phyloP scores from a whole-genome alignment of 2,113 vertebrate genomes.

The Poeciliopsis retropinna region DNA sequence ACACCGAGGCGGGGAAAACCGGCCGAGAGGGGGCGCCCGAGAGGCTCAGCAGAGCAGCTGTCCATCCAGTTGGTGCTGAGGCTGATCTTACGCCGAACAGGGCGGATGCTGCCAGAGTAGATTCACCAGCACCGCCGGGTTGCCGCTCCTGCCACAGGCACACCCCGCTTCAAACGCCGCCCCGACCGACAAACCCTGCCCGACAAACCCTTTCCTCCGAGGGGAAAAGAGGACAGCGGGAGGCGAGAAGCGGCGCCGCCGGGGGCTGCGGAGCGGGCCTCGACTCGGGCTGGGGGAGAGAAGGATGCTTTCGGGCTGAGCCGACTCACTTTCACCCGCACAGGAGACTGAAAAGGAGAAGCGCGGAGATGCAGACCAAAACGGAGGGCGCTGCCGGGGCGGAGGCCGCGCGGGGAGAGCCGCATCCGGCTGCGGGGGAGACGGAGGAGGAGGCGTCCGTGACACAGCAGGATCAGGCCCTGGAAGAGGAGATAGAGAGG shows the following conservation, averaged over 20 bases:
- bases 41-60: slow-evolving; percentile 77
- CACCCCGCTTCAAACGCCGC: slow-evolving; percentile 41
- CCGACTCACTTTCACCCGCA: slow-evolving; percentile 85
- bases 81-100: slow-evolving; percentile 71
- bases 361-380: slow-evolving; percentile 63
- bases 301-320: slow-evolving; percentile 87
- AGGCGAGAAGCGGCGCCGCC: slow-evolving; percentile 62
- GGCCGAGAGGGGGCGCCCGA: slow-evolving; percentile 62
- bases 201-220: slow-evolving; percentile 24
- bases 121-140: slow-evolving; percentile 32
- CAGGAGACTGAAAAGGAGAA: slow-evolving; percentile 75
- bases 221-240: background rate
- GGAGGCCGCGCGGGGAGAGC: slow-evolving; percentile 46
- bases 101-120: slow-evolving; percentile 64
- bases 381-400: slow-evolving; percentile 6
- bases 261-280: slow-evolving; percentile 73
- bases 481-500: slow-evolving; percentile 89
- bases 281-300: slow-evolving; percentile 79
- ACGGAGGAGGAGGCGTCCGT: slow-evolving; percentile 71
- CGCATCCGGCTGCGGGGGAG: slow-evolving; percentile 61
- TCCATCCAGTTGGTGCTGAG: slow-evolving; percentile 83
- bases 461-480: slow-evolving; percentile 83
- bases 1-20: background rate
- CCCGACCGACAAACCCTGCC: slow-evolving; percentile 42
- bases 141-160: slow-evolving; percentile 30